phyloP scores from a whole-genome alignment of 2,113 vertebrate genomes.

The Ptychochromis oligacanthus region DNA sequence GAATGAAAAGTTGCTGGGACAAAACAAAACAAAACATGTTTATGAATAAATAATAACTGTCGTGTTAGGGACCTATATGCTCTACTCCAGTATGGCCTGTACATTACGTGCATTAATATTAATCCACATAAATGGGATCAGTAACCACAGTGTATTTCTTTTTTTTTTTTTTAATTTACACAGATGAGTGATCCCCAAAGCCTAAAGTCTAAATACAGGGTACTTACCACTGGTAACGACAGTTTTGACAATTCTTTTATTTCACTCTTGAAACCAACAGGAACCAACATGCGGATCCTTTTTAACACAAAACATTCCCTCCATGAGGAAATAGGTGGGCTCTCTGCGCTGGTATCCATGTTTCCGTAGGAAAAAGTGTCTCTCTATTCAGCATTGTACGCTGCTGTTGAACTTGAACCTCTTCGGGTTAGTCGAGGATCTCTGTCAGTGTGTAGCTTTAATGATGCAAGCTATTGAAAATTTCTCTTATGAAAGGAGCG shows the following conservation, averaged over 20 bases:
- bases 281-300: slow-evolving; percentile 35
- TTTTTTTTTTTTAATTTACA: no score
- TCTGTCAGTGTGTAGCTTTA: neutral
- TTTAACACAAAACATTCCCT: neutral
- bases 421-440: neutral
- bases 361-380: neutral
- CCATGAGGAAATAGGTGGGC: neutral
- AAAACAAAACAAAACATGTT: neutral
- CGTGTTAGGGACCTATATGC: neutral
- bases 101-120: neutral
- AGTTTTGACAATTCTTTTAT: slow-evolving; percentile 49
- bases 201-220: neutral
- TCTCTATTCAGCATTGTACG: neutral
- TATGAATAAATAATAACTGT: neutral
- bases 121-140: neutral
- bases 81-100: neutral
- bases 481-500: neutral
- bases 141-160: no score
- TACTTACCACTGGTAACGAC: slow-evolving; percentile 73
- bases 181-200: neutral
- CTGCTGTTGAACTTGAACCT: neutral
- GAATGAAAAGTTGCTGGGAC: neutral
- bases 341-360: slow-evolving; percentile 21
- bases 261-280: slow-evolving; percentile 66
- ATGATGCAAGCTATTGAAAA: neutral